A percentile compares a stretch with the other conserved stretches of the same genome.
These are phyloP conservation scores for Atta colombica DNA, from an alignment of 1,140 invertebrate genomes.

Conservation along the genomic window DNA sequence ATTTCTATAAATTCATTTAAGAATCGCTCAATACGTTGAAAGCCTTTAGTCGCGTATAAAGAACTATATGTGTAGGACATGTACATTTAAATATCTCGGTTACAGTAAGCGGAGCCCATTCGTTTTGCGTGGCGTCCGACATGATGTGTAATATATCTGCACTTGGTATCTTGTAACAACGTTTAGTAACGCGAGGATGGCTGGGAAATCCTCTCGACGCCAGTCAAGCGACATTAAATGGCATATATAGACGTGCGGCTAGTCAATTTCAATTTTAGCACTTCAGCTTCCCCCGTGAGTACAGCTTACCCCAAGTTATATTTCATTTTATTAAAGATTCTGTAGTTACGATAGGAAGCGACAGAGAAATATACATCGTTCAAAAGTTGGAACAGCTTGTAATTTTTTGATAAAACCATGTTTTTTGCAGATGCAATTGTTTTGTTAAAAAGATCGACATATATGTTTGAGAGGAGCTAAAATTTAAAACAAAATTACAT, in stretches of 20 bases:
- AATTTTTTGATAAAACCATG: too few relatives aligned
- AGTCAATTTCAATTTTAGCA: slow-evolving; percentile 57
- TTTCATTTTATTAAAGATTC: slow-evolving; percentile 29
- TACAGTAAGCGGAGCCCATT: slow-evolving; percentile 6
- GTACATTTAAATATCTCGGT: slow-evolving; percentile 35
- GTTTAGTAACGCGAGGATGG: slow-evolving; percentile 59
- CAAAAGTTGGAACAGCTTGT: too few relatives aligned
- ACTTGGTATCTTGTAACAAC: slow-evolving; percentile 52
- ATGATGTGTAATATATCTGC: slow-evolving; percentile 50
- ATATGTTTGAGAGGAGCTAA: too few relatives aligned
- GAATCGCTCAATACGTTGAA: slow-evolving; percentile 24
- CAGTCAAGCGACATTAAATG: slow-evolving; percentile 47
- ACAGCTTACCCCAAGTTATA: not conserved
- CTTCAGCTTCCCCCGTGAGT: slow-evolving; percentile 12
- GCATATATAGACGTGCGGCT: not conserved
- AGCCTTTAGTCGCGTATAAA: not conserved
- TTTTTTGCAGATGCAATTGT: too few relatives aligned
- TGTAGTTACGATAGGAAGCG: not conserved
- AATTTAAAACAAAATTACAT: too few relatives aligned
- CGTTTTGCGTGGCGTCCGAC: slow-evolving; percentile 49
- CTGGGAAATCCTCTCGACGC: slow-evolving; percentile 44
- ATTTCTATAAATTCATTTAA: slow-evolving; percentile 41
- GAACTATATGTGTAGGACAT: not conserved
- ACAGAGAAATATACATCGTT: too few relatives aligned
- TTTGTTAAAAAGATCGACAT: too few relatives aligned